Evolutionary conservation across 2,888 invertebrate genomes (phyloP).

Genomic region (Meiosimyza platycephala): DNA sequence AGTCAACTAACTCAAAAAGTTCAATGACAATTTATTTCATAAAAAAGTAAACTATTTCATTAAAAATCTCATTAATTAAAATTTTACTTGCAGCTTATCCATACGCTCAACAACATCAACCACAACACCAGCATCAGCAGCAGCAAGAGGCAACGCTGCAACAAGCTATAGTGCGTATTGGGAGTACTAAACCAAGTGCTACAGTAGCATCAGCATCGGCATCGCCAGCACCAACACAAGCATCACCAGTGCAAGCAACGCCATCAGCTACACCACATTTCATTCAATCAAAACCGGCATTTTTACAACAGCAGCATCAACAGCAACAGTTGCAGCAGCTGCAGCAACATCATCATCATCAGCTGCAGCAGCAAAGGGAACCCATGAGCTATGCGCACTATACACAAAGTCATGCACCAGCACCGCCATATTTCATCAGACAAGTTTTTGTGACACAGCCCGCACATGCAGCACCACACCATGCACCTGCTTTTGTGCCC

Average conservation of each 20-base stretch:
- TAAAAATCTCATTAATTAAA: conserved; percentile 6
- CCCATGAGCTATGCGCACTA: conserved; percentile 23
- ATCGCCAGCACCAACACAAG: conserved; percentile 13
- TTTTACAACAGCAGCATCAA: conserved; percentile 39
- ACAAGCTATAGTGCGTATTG: conserved; percentile 38
- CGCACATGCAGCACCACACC: background rate
- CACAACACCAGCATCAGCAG: conserved; percentile 43
- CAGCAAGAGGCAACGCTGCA: conserved; percentile 28
- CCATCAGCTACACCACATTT: conserved; percentile 20
- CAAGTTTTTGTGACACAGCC: conserved; percentile 8
- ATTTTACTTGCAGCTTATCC: conserved; percentile 50
- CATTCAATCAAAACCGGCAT: conserved; percentile 17
- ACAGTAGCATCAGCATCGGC: conserved; percentile 37
- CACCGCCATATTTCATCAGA: conserved; percentile 9
- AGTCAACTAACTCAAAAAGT: too few species aligned
- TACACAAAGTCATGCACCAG: conserved; percentile 34
- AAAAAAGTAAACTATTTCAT: background rate
- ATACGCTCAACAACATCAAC: conserved; percentile 46
- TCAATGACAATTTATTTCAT: too few species aligned
- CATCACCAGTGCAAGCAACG: conserved; percentile 13
- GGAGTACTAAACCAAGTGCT: conserved; percentile 39
- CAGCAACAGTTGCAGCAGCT: conserved; percentile 38
- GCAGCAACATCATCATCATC: conserved; percentile 14
- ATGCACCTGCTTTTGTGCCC: background rate
- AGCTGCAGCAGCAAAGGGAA: conserved; percentile 19